Percentiles rank a stretch among this genome's conserved stretches.
phyloP scores from a whole-genome alignment of 2,888 invertebrate genomes.

The Caenorhabditis japonica region DNA sequence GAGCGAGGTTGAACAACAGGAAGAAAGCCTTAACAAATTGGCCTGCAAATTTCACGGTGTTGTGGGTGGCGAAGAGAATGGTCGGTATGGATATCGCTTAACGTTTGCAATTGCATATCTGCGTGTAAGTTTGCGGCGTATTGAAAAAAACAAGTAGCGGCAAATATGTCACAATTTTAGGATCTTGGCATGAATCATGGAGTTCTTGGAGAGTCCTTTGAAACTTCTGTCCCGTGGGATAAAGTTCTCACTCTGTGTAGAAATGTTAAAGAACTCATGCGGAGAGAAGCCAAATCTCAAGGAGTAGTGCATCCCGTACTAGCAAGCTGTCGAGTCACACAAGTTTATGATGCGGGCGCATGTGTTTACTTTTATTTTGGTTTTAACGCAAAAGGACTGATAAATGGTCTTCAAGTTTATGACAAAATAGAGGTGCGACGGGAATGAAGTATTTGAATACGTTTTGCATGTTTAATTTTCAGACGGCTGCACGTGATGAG shows the following conservation, averaged over 20 bases:
- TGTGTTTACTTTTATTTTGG: constrained; percentile 96
- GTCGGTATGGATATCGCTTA: constrained; percentile 93
- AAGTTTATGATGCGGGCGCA: constrained; percentile 96
- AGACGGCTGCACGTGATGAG: constrained; percentile 88
- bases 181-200: constrained; percentile 90
- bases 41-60: constrained; percentile 79
- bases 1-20: constrained; percentile 84
- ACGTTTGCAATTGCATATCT: constrained; percentile 99
- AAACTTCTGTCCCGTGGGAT: constrained; percentile 95
- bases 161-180: no score
- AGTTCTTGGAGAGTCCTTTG: constrained; percentile 95
- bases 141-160: no score
- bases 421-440: constrained; percentile 85
- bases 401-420: constrained; percentile 86
- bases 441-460: background rate
- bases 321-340: constrained; percentile 84
- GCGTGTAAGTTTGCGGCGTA: constrained; percentile 82
- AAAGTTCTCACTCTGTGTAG: constrained; percentile 82
- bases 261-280: constrained; percentile 89
- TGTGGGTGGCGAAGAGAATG: constrained; percentile 90
- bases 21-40: constrained; percentile 86
- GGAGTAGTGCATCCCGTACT: constrained; percentile 79
- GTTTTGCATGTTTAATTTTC: constrained; percentile 42
- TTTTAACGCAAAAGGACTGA: constrained; percentile 82
- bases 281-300: constrained; percentile 79